phyloP scores from a whole-genome alignment of 2,888 invertebrate genomes.

The Mantis religiosa region DNA sequence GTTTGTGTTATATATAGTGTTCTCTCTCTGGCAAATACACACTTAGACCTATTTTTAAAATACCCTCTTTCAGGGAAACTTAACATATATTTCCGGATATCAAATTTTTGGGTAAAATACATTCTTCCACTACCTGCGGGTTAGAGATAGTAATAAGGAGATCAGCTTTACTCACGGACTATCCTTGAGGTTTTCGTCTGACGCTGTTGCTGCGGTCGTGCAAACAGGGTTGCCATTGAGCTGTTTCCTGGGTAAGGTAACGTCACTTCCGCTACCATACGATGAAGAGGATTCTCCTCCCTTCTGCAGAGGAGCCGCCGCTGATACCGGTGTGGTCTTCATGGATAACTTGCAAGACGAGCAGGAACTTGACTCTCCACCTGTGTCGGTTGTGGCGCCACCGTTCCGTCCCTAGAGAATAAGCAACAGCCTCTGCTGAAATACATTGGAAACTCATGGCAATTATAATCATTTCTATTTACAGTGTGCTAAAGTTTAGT shows the following conservation, averaged over 20 bases:
- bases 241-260: constrained; percentile 19
- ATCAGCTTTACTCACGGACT: constrained; percentile 15
- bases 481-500: no score
- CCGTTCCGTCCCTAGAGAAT: not conserved
- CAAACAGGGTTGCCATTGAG: not conserved
- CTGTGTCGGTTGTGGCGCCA: not conserved
- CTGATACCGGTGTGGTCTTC: not conserved
- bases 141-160: no score
- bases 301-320: not conserved
- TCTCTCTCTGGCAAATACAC: no score
- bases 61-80: no score
- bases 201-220: not conserved
- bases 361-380: not conserved
- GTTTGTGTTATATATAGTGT: no score
- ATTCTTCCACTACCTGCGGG: no score
- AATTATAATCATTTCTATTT: no score
- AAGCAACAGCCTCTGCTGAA: not conserved
- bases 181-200: not conserved
- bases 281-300: constrained; percentile 6
- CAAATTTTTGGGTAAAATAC: no score
- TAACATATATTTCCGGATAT: no score
- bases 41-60: no score
- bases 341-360: not conserved
- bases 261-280: constrained; percentile 22
- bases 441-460: no score